Percentiles rank a stretch among this genome's conserved stretches.
phyloP scores from a whole-genome alignment of 2,797 vertebrate genomes.

The Notolepis coatsorum region DNA sequence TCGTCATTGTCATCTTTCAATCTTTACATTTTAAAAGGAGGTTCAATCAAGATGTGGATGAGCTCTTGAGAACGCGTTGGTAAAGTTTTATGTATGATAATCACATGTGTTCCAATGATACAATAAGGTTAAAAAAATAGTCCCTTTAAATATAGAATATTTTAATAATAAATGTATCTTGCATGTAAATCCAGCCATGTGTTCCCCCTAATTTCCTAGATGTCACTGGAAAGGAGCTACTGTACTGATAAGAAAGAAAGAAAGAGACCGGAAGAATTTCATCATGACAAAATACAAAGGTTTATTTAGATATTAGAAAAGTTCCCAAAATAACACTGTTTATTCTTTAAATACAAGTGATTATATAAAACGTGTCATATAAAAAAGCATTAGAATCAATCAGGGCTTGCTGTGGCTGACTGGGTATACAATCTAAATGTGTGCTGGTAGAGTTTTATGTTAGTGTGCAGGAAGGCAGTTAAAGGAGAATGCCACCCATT shows the following conservation, averaged over 20 bases:
- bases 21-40: no score
- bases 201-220: not conserved
- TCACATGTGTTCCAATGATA: no score
- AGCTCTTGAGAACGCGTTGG: no score
- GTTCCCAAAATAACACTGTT: slow-evolving; percentile 75
- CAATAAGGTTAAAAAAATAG: no score
- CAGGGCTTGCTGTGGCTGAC: slow-evolving; percentile 39
- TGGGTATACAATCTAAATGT: slow-evolving; percentile 31
- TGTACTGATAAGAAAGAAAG: not conserved
- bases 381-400: slow-evolving; percentile 36
- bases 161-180: not conserved
- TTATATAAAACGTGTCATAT: slow-evolving; percentile 49
- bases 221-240: not conserved
- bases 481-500: no score
- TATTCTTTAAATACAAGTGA: slow-evolving; percentile 71
- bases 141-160: no score
- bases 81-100: no score
- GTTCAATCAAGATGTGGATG: no score
- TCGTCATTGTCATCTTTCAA: no score
- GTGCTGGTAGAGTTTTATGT: slow-evolving; percentile 9
- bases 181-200: no score
- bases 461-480: not conserved
- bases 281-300: slow-evolving; percentile 72
- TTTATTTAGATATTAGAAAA: slow-evolving; percentile 75
- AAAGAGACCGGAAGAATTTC: slow-evolving; percentile 15